Evolutionary conservation across 2,888 invertebrate genomes (phyloP).

Genomic region (Aphrophora alni): DNA sequence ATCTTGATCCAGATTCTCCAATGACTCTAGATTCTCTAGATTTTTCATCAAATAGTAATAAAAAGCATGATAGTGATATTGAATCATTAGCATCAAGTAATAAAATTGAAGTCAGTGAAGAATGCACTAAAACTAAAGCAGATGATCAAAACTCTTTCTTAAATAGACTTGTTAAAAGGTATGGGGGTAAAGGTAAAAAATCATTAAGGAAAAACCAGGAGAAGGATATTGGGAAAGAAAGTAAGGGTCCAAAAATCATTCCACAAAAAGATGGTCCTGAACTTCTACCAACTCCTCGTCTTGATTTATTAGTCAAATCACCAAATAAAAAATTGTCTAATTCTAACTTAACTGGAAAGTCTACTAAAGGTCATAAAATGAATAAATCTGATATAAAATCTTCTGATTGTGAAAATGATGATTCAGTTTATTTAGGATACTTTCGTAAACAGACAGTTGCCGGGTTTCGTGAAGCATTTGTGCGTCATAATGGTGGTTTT

Average conservation of each 20-base stretch:
- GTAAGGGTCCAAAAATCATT: conserved; percentile 47
- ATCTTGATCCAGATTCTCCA: conserved; percentile 66
- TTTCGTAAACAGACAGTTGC: conserved; percentile 74
- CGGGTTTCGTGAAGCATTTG: conserved; percentile 69
- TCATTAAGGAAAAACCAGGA: conserved; percentile 59
- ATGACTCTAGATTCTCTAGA: conserved; percentile 38
- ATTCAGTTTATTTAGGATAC: conserved; percentile 55
- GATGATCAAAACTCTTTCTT: conserved; percentile 62
- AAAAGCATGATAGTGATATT: conserved; percentile 27
- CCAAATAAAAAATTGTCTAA: background rate
- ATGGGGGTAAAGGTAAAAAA: conserved; percentile 63
- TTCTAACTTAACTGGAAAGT: conserved; percentile 51
- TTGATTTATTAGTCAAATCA: conserved; percentile 57
- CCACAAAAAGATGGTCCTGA: conserved; percentile 56
- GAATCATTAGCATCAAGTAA: conserved; percentile 24
- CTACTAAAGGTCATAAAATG: conserved; percentile 51
- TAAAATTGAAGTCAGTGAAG: conserved; percentile 9
- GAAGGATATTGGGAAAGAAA: conserved; percentile 62
- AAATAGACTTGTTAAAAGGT: conserved; percentile 71
- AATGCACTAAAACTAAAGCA: conserved; percentile 23
- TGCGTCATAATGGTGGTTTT: conserved; percentile 66
- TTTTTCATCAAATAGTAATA: conserved; percentile 17
- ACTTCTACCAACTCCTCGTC: conserved; percentile 69
- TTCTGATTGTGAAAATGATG: conserved; percentile 60
- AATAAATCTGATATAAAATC: conserved; percentile 57